A percentile compares a stretch with the other conserved stretches of the same genome.
phyloP scores from a whole-genome alignment of 1,140 invertebrate genomes.

The Drosophila murphyi region DNA sequence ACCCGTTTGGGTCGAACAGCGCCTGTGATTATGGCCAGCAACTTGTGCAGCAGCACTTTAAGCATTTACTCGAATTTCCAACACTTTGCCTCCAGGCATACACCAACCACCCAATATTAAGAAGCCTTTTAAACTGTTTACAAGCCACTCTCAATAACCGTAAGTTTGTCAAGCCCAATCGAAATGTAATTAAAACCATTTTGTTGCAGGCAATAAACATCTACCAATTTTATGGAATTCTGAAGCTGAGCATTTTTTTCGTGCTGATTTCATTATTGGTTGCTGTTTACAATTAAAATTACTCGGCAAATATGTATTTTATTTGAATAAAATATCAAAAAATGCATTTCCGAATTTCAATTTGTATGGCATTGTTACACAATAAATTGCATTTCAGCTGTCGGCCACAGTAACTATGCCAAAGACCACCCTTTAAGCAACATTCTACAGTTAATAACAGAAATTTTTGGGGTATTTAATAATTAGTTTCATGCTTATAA shows the following conservation, averaged over 20 bases:
- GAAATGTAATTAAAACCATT: slow-evolving; percentile 1
- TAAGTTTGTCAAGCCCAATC: neutral
- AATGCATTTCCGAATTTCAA: too few species aligned
- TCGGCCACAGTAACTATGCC: too few species aligned
- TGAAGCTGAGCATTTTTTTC: too few species aligned
- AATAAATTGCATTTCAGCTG: too few species aligned
- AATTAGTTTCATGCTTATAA: too few species aligned
- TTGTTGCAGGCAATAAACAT: neutral
- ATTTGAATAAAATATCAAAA: too few species aligned
- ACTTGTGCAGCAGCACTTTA: slow-evolving; percentile 23
- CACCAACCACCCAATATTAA: neutral
- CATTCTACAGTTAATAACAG: too few species aligned
- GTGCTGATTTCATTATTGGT: neutral
- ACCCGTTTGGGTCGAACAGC: slow-evolving; percentile 31
- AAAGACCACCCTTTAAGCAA: too few species aligned
- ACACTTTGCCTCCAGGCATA: neutral
- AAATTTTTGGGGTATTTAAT: too few species aligned
- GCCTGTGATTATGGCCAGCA: slow-evolving; percentile 31
- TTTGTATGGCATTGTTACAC: too few species aligned
- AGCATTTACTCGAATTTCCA: slow-evolving; percentile 20
- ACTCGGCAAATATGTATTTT: too few species aligned
- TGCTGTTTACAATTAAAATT: neutral
- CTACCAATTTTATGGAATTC: too few species aligned
- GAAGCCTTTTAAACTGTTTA: neutral
- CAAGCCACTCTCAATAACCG: neutral